A percentile compares a stretch with the other conserved stretches of the same genome.
Evolutionary conservation across 2,797 vertebrate species (phyloP).

Genomic region (Prionace glauca): DNA sequence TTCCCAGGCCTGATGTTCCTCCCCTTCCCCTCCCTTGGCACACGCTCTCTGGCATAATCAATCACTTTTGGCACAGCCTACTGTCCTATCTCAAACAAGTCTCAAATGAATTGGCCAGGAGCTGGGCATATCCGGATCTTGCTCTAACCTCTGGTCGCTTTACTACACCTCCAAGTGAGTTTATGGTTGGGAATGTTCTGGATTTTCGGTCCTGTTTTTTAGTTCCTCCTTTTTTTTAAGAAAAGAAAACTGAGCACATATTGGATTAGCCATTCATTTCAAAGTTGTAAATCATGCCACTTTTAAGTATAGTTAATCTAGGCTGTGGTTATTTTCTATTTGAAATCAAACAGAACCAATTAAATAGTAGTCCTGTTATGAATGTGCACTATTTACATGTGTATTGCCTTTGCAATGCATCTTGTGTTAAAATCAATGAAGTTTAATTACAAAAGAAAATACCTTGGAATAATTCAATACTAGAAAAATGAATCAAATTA

Average conservation of each 20-base stretch:
- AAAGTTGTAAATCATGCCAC: conserved; percentile 18
- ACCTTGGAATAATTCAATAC: neutral
- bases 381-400: neutral
- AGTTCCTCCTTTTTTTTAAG: neutral
- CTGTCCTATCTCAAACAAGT: neutral
- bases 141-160: neutral
- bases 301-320: conserved; percentile 15
- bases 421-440: conserved; percentile 22
- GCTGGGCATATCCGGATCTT: too few relatives aligned
- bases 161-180: neutral
- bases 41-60: neutral
- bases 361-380: conserved; percentile 8
- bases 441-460: conserved; percentile 36
- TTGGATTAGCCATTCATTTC: neutral
- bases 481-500: conserved; percentile 6
- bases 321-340: neutral
- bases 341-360: conserved; percentile 20
- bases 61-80: neutral
- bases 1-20: neutral
- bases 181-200: neutral
- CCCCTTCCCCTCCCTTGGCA: neutral
- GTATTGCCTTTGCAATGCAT: neutral
- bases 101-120: too few relatives aligned
- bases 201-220: neutral
- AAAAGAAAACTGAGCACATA: neutral